Evolutionary conservation across 2,113 vertebrate species (phyloP).

Genomic region (Sinocyclocheilus anophthalmus): DNA sequence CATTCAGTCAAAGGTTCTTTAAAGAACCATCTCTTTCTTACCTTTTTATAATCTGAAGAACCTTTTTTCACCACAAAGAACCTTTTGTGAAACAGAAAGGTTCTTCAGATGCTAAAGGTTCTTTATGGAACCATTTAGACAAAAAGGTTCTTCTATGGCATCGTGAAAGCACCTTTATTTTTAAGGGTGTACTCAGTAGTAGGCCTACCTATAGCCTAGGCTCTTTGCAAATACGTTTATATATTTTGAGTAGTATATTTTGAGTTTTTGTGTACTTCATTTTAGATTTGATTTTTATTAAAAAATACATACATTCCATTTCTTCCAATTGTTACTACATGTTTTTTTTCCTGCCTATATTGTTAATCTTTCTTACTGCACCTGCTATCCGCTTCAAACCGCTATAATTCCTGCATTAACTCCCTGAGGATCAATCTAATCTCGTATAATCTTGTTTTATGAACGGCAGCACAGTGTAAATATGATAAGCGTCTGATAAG

Average conservation of each 20-base stretch:
- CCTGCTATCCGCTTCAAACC: background rate
- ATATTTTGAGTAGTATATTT: background rate
- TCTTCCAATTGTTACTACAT: background rate
- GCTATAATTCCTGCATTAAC: slow-evolving; percentile 2
- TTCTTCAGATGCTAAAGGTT: too few species aligned
- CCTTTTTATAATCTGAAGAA: too few species aligned
- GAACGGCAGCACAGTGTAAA: slow-evolving; percentile 17
- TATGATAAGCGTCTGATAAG: background rate
- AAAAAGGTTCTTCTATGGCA: too few species aligned
- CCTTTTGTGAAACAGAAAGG: too few species aligned
- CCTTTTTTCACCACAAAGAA: too few species aligned
- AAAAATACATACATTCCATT: background rate
- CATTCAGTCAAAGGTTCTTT: too few species aligned
- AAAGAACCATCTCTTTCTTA: too few species aligned
- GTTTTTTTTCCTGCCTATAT: background rate
- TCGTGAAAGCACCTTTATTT: too few species aligned
- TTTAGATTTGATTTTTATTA: background rate
- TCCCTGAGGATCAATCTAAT: slow-evolving; percentile 1
- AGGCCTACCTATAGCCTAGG: background rate
- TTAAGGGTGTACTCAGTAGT: too few species aligned
- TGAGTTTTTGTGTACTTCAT: background rate
- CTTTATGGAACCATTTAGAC: too few species aligned
- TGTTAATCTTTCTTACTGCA: background rate
- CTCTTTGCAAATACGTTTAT: background rate
- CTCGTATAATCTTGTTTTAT: slow-evolving; percentile 24